These are phyloP conservation scores for Apamea sordens DNA, from an alignment of 2,888 invertebrate genomes.

Conservation along the genomic window DNA sequence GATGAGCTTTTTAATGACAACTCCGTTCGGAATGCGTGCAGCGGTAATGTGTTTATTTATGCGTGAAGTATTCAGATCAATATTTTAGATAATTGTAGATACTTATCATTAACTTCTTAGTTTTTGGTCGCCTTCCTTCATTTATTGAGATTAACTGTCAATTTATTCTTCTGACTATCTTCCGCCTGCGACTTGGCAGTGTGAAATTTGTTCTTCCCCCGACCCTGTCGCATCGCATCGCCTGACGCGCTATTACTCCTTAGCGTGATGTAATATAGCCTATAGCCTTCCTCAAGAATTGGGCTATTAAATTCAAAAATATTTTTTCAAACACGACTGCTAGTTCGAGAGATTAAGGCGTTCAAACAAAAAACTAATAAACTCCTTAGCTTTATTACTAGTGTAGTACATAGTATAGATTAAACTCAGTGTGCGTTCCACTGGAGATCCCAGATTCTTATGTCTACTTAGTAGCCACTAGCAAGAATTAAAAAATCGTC, in stretches of 20 bases:
- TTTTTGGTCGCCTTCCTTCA: conserved; percentile 32
- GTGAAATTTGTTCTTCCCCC: background rate
- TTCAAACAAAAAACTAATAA: too few relatives aligned
- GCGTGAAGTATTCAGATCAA: conserved; percentile 55
- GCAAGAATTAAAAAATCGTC: background rate
- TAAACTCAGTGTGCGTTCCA: conserved; percentile 1
- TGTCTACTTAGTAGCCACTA: background rate
- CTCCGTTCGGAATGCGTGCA: conserved; percentile 29
- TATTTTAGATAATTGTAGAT: conserved; percentile 43
- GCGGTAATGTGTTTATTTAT: conserved; percentile 53
- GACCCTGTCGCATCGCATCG: background rate
- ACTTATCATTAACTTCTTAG: conserved; percentile 18
- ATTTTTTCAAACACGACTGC: background rate
- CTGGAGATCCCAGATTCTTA: background rate
- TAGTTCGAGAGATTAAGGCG: background rate
- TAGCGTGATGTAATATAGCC: too few relatives aligned
- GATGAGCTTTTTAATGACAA: conserved; percentile 60
- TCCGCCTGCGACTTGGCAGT: too few relatives aligned
- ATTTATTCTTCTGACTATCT: conserved; percentile 14
- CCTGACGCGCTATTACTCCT: background rate
- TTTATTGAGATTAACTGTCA: conserved; percentile 20
- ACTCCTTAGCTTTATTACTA: too few relatives aligned
- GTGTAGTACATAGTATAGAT: too few relatives aligned
- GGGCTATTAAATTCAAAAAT: too few relatives aligned
- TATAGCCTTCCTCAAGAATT: background rate